phyloP scores from a whole-genome alignment of 2,113 vertebrate genomes.

The Xyrauchen texanus region DNA sequence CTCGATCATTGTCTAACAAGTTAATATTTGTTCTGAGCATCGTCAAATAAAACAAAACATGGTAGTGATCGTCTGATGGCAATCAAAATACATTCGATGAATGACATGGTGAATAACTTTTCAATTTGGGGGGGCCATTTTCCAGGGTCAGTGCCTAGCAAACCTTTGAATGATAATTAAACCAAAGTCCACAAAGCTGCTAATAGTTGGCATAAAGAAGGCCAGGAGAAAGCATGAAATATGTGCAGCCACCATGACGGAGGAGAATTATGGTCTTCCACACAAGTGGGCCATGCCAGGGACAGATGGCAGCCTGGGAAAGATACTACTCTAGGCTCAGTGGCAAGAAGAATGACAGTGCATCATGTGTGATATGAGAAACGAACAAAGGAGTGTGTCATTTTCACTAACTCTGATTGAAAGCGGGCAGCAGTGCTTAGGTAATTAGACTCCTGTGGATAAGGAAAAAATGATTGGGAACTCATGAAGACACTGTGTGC shows the following conservation, averaged over 20 bases:
- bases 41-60: too few relatives aligned
- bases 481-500: too few relatives aligned
- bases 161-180: slow-evolving; percentile 65
- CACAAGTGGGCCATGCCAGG: slow-evolving; percentile 55
- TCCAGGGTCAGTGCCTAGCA: slow-evolving; percentile 57
- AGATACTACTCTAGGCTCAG: slow-evolving; percentile 56
- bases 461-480: too few relatives aligned
- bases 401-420: slow-evolving; percentile 58
- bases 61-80: too few relatives aligned
- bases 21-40: too few relatives aligned
- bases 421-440: slow-evolving; percentile 57
- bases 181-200: slow-evolving; percentile 55
- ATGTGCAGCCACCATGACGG: slow-evolving; percentile 75
- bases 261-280: slow-evolving; percentile 68
- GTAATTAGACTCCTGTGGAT: too few relatives aligned
- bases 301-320: slow-evolving; percentile 71
- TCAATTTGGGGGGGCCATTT: slow-evolving; percentile 35
- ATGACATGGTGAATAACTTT: slow-evolving; percentile 43
- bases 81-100: slow-evolving; percentile 20
- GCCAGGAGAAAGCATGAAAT: slow-evolving; percentile 71
- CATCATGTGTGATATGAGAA: slow-evolving; percentile 63
- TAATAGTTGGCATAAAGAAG: slow-evolving; percentile 69
- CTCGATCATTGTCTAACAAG: too few relatives aligned
- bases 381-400: slow-evolving; percentile 63
- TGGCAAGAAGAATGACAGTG: slow-evolving; percentile 63